Evolutionary conservation across 2,797 vertebrate species (phyloP), one percentile per base, ranked within the genome.

Genomic region (Anas bernieri): DNA sequence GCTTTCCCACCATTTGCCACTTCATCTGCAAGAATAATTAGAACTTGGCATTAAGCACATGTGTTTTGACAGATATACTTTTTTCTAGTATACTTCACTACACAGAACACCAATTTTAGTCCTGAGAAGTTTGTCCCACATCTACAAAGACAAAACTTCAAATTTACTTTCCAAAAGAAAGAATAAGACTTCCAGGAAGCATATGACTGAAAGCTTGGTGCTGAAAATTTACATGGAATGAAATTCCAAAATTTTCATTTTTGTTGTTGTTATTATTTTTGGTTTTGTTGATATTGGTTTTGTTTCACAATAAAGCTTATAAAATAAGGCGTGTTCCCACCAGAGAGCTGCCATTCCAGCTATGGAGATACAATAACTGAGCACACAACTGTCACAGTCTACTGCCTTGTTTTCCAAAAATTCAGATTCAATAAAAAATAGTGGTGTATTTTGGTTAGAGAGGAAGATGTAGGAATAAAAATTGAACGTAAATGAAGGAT

Each of bases 351-450:
- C 18, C 0, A 0, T 13, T 61, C 62, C 41, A 30, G 31, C 43
- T 20, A 6, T 0, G 1, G 43, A n/a, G 39, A 25, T 15, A 28
- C 1, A 2, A 8, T 31, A 54, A 22, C n/a, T 0, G 1, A 87
- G 56, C 52, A 41, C 25, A 50, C 50, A 30, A 31, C n/a, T 30
- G 26, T 74, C 41, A 54, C 52, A 5, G 58, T 35, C 70, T 7
- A 1, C 21, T 48, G 41, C 33, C 37, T 35, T 3, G 21, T 66
- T 22, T 35, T 82, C 45, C 31, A n/a, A 37, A 82, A 54, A 28
- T 54, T 50, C 50, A 3, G 6, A n/a, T 77, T 45, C 52, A 43
- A 41, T n/a, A 15, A 37, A 18, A 43, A 54, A 78, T 50, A 10
- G 17, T 5, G 26, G 7, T 6, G 11, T 8, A 30, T 62, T 81